Evolutionary conservation across 2,888 invertebrate genomes (phyloP), one percentile per base, ranked within the genome.

Genomic region (Teleiodes luculella): DNA sequence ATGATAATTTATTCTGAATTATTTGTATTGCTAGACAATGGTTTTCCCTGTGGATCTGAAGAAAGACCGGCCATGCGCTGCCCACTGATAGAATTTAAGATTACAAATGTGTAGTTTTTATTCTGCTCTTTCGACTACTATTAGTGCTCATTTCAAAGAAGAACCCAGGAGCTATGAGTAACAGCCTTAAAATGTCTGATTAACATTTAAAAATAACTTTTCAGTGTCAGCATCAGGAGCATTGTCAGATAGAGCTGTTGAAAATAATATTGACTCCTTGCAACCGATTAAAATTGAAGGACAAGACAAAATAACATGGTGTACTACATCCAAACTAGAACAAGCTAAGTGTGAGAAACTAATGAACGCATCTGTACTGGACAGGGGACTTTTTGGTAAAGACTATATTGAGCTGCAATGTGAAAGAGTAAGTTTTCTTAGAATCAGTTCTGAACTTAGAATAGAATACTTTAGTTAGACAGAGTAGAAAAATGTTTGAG

Each of bases 291-390:
- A 69, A 58, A 62, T 79, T 1, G 86, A 86, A 62, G 85, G 85
- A 0, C 69, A 76, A 50, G 83, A 87, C 55, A 57, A 79, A 10
- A 76, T 93, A 3, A 87, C 91, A 24, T 98, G 98, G 97, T 98
- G 98, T 78, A 96, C 97, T 0, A 93, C 95, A 20, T 96, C 93
- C 48, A 66, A 86, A 28, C 91, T 92, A 8, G 98, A 98, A 73
- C 94, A 94, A 66, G 90, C 91, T 54, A 98, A 98, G 89, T 98
- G 98, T 78, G 83, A 91, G 57, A 94, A 94, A 61, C 92, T 98
- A 61, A 91, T 94, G 0, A 91, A 84, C 59, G 94, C 94, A 1
- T 86, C 95, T 0, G 86, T 92, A 63, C 84, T 92, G 43, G 95
- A 96, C 72, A 91, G 90, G 54, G 91, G 92, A 0, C 76, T 91